Evolutionary conservation across 2,888 invertebrate genomes (phyloP).

Genomic region (Thera britannica): DNA sequence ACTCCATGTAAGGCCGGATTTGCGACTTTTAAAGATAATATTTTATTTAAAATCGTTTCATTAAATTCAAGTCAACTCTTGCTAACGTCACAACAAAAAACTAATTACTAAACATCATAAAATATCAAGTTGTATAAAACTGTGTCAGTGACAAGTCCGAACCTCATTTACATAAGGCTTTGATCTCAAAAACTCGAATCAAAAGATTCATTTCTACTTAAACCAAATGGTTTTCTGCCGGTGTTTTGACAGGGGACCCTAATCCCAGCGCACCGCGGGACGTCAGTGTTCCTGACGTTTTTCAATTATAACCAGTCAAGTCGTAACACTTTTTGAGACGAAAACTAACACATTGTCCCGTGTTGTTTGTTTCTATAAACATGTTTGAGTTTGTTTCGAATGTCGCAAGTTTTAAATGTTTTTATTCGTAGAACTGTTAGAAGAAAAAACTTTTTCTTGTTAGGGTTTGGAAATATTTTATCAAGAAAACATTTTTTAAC

Average conservation of each 20-base stretch:
- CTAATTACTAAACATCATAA: slow-evolving; percentile 4
- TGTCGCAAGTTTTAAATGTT: background rate
- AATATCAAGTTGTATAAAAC: slow-evolving; percentile 10
- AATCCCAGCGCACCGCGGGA: slow-evolving; percentile 73
- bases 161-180: slow-evolving; percentile 25
- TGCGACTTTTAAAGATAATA: no score
- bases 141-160: slow-evolving; percentile 20
- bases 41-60: no score
- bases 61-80: background rate
- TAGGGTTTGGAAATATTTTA: background rate
- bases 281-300: slow-evolving; percentile 74
- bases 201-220: slow-evolving; percentile 35
- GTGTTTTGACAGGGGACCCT: slow-evolving; percentile 63
- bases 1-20: no score
- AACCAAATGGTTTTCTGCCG: slow-evolving; percentile 36
- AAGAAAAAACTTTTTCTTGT: background rate
- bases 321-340: slow-evolving; percentile 69
- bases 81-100: background rate
- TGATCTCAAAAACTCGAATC: slow-evolving; percentile 38
- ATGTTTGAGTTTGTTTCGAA: slow-evolving; percentile 28
- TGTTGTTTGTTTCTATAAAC: slow-evolving; percentile 33
- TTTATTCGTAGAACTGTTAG: background rate
- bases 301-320: slow-evolving; percentile 68
- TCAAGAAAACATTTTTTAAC: background rate
- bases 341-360: slow-evolving; percentile 40